A percentile compares a stretch with the other conserved stretches of the same genome.
Evolutionary conservation across 1,140 invertebrate species (phyloP).

Genomic region (Agrypnia vestita): DNA sequence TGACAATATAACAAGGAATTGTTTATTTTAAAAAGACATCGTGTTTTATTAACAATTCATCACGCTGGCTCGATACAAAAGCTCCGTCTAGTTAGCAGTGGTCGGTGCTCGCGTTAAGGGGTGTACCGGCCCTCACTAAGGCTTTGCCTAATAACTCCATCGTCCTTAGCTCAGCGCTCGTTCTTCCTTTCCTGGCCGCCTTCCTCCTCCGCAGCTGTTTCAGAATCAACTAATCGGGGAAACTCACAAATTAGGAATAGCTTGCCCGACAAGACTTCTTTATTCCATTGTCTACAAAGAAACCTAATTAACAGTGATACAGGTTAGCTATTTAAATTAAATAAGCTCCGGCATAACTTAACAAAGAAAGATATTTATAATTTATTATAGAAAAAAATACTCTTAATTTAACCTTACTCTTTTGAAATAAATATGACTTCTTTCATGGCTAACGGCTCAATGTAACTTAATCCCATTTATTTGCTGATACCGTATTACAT

Average conservation of each 20-base stretch:
- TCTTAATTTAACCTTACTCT: no score
- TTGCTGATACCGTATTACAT: no score
- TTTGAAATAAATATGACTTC: no score
- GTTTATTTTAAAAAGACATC: no score
- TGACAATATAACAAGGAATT: no score
- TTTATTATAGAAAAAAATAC: no score
- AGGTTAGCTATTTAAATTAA: not conserved
- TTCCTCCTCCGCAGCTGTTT: slow-evolving; percentile 1
- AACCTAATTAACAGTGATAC: slow-evolving; percentile 8
- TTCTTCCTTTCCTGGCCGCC: slow-evolving; percentile 41
- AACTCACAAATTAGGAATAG: slow-evolving; percentile 42
- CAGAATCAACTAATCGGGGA: slow-evolving; percentile 11
- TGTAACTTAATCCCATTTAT: no score
- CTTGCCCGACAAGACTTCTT: slow-evolving; percentile 27
- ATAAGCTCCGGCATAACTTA: no score
- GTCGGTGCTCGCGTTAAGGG: not conserved
- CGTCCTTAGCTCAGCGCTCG: slow-evolving; percentile 14
- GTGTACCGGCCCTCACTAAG: not conserved
- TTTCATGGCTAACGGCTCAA: no score
- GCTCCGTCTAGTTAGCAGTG: not conserved
- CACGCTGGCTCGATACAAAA: not conserved
- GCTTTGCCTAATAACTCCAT: slow-evolving; percentile 51
- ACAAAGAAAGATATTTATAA: no score
- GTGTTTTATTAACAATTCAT: no score
- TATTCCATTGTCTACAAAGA: slow-evolving; percentile 26